Evolutionary conservation across 2,888 invertebrate species (phyloP).

Genomic region (Caenorhabditis sulstoni): DNA sequence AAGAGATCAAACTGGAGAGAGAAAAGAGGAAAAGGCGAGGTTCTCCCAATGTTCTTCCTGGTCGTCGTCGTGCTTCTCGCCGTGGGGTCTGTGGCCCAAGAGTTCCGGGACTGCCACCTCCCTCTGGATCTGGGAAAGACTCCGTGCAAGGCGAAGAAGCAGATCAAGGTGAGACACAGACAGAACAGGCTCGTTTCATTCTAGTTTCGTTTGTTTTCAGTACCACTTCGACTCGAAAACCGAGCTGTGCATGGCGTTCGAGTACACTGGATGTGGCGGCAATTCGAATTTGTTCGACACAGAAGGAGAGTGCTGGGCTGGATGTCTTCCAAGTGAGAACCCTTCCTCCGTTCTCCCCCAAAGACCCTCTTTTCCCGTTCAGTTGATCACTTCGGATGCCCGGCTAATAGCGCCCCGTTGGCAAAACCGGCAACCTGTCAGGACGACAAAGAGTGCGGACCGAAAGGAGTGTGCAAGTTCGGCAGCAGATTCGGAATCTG

Average conservation of each 20-base stretch:
- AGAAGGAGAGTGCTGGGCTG: slow-evolving; percentile 31
- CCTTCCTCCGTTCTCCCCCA: too few relatives aligned
- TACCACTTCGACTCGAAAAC: slow-evolving; percentile 53
- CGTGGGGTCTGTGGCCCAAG: not conserved
- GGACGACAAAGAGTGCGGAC: slow-evolving; percentile 34
- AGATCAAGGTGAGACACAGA: slow-evolving; percentile 27
- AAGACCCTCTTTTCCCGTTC: too few relatives aligned
- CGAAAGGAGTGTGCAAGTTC: slow-evolving; percentile 21
- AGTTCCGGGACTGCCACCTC: slow-evolving; percentile 8
- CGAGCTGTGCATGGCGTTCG: slow-evolving; percentile 46
- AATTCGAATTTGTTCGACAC: slow-evolving; percentile 43
- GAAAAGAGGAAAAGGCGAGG: not conserved
- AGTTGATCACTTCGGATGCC: not conserved
- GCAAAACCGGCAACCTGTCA: not conserved
- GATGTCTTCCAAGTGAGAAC: slow-evolving; percentile 49
- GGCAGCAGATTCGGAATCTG: slow-evolving; percentile 24
- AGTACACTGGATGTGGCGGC: slow-evolving; percentile 55
- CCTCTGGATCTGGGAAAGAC: slow-evolving; percentile 39
- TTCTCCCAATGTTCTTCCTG: not conserved
- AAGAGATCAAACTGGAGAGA: too few relatives aligned
- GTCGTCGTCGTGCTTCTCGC: not conserved
- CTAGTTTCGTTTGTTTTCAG: slow-evolving; percentile 32
- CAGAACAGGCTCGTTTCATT: too few relatives aligned
- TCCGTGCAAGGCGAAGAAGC: slow-evolving; percentile 40
- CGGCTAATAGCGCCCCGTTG: not conserved